phyloP scores from a whole-genome alignment of 2,113 vertebrate species.

The Noturus placidus region DNA sequence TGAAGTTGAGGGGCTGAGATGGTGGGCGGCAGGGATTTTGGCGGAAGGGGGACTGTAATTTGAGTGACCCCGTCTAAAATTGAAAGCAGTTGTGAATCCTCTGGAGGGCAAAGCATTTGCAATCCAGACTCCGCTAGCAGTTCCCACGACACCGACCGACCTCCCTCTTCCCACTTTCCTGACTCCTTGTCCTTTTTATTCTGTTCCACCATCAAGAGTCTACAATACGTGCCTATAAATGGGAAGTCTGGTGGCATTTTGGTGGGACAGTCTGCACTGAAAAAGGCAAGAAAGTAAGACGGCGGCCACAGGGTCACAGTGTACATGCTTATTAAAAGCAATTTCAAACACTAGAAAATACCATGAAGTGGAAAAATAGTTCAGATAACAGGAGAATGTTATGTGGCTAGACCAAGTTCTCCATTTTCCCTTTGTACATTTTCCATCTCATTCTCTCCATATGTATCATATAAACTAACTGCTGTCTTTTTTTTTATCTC shows the following conservation, averaged over 20 bases:
- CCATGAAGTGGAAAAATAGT: conserved; percentile 54
- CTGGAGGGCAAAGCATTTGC: conserved; percentile 49
- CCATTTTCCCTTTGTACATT: not conserved
- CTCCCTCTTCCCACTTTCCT: conserved; percentile 50
- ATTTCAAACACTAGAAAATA: conserved; percentile 52
- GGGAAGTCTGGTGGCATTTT: conserved; percentile 58
- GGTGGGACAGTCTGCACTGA: conserved; percentile 36
- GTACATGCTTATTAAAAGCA: conserved; percentile 50
- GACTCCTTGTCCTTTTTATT: conserved; percentile 43
- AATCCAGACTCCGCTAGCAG: conserved; percentile 54
- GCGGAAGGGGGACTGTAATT: conserved; percentile 60
- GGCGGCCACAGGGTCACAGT: not conserved
- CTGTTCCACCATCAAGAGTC: conserved; percentile 38
- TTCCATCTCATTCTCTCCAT: not conserved
- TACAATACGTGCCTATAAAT: conserved; percentile 59
- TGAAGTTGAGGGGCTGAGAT: conserved; percentile 20
- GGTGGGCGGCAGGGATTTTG: conserved; percentile 40
- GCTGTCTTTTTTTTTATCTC: conserved; percentile 3
- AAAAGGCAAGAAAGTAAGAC: conserved; percentile 51
- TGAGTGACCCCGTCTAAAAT: conserved; percentile 63
- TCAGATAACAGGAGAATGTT: conserved; percentile 41
- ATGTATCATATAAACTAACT: not conserved
- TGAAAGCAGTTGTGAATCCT: conserved; percentile 65
- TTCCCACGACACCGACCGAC: conserved; percentile 65
- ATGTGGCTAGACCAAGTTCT: conserved; percentile 21